Base-by-base conservation (phyloP, 2,113 vertebrate species). In the Accipiter cooperii region DNA sequence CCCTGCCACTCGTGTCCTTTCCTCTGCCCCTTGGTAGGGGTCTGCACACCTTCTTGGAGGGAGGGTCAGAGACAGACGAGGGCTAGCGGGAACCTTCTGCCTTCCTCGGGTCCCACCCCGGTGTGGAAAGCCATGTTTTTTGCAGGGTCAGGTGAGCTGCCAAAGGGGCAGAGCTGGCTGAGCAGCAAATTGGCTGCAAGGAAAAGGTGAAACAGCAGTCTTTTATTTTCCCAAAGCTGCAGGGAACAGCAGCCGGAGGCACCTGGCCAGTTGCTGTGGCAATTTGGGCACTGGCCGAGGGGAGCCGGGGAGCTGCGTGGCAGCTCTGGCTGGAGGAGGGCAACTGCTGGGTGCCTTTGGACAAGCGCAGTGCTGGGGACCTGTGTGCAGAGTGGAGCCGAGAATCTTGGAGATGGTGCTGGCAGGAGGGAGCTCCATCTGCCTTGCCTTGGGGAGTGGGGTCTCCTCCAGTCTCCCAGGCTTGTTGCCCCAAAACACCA, bases 301-400 rank as follows among this genome's bases (percentile, higher is more conserved):
- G 11, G 20, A 55, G 40, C 64, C 2, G 3, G 38, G 17, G 13
- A 68, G 19, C n/a, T 44, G 42, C 8, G 4, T 31, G 69, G 44
- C n/a, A 68, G 85, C 93, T 96, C 95, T 90, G 84, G 93, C 96
- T 95, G 93, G 74, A 95, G 96, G 61, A 84, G 75, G 61, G 65
- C 29, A 4, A 11, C 47, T 97, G 90, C 96, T 83, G 71, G 64
- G 88, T 92, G 93, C 83, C 87, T 97, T 90, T 74, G 95, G 70
- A 74, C 89, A 87, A 71, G 96, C 57, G 31, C 96, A 94, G 91
- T 81, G 87, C 97, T 94, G 71, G 74, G 74, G 82, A 88, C 18
- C n/a, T 87, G 91, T 58, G 65, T 69, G 81, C 96, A 89, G 87
- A 57, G 34, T 42, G 81, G 63, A 90, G 95, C 13, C 20, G 57